Evolutionary conservation across 2,797 vertebrate species (phyloP).

Genomic region (Alca torda): DNA sequence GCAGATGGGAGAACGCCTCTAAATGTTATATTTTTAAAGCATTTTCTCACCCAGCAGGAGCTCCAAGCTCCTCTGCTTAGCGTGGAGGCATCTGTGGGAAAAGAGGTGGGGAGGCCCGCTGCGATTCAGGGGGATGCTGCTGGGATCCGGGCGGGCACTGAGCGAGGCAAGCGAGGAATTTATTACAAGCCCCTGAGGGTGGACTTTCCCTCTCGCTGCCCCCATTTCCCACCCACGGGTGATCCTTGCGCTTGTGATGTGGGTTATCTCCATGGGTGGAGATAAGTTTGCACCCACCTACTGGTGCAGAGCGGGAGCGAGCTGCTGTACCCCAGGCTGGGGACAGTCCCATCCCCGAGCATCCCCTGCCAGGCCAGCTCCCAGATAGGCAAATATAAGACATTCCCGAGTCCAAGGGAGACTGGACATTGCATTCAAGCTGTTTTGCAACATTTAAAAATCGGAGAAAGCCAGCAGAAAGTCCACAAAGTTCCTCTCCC

Average conservation of each 20-base stretch:
- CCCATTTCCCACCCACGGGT: background rate
- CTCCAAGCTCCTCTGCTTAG: conserved; percentile 27
- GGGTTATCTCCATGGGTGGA: background rate
- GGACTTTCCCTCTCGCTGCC: background rate
- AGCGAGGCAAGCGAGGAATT: background rate
- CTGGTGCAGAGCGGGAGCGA: background rate
- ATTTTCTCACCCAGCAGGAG: conserved; percentile 57
- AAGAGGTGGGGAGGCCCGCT: conserved; percentile 6
- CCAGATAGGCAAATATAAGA: background rate
- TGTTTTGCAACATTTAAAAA: background rate
- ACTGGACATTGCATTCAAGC: background rate
- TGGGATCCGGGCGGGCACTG: background rate
- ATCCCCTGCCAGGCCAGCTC: background rate
- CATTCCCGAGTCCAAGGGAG: background rate
- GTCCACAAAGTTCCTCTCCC: background rate
- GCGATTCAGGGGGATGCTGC: background rate
- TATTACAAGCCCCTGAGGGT: background rate
- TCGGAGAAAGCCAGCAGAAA: background rate
- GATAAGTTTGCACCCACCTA: background rate
- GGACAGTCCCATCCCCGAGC: background rate
- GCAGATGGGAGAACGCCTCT: conserved; percentile 56
- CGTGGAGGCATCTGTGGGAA: conserved; percentile 17
- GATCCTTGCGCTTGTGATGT: background rate
- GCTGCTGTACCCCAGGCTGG: background rate
- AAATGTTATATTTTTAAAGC: conserved; percentile 58